Percentiles rank a stretch among this genome's conserved stretches.
Conservation (phyloP, 2,888 invertebrate genomes). For the Scaptodrosophila latifasciaeformis region DNA sequence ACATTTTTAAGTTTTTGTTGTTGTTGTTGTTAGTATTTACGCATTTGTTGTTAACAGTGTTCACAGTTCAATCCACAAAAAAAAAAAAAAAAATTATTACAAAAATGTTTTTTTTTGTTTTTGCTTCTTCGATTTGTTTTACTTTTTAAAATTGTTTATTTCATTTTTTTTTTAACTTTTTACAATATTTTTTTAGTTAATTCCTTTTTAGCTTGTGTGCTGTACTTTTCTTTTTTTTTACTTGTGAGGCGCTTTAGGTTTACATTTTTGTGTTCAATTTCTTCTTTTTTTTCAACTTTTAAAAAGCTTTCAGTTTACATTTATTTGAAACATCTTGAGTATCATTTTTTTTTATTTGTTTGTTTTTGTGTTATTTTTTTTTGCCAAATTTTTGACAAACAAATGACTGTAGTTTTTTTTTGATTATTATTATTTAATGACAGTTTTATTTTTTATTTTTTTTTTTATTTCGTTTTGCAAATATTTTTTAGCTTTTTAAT, state of each 20-base stretch:
- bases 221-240: constrained; percentile 7
- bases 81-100: no score
- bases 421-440: constrained; percentile 38
- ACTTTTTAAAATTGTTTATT: constrained; percentile 1
- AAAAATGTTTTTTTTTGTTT: constrained; percentile 1
- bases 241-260: constrained; percentile 6
- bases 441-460: constrained; percentile 7
- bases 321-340: constrained; percentile 58
- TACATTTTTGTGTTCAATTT: constrained; percentile 28
- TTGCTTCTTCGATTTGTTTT: constrained; percentile 3
- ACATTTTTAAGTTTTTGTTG: constrained; percentile 16
- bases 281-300: constrained; percentile 43
- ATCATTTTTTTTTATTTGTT: constrained; percentile 10
- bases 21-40: no score
- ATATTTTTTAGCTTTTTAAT: constrained; percentile 18
- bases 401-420: no score
- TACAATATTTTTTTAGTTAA: constrained; percentile 11
- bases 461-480: neutral
- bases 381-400: constrained; percentile 5
- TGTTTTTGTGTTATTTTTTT: constrained; percentile 2
- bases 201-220: neutral
- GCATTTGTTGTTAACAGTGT: no score
- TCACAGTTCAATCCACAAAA: constrained; percentile 50
- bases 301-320: constrained; percentile 66
- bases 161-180: constrained; percentile 13